Evolutionary conservation across 1,140 invertebrate genomes (phyloP).

Genomic region (Aethina tumida): DNA sequence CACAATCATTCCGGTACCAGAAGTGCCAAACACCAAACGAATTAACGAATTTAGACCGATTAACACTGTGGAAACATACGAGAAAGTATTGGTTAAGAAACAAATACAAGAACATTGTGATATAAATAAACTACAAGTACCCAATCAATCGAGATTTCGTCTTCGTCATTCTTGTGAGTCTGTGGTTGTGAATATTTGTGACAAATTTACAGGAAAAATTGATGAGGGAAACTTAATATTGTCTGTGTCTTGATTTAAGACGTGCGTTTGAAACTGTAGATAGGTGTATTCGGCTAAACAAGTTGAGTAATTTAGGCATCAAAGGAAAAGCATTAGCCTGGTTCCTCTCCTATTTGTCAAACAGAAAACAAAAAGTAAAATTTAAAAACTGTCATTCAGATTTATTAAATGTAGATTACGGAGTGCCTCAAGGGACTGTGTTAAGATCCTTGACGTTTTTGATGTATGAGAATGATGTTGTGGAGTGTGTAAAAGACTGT

Average conservation of each 20-base stretch:
- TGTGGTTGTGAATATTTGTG: neutral
- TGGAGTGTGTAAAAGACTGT: no score
- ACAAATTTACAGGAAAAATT: neutral
- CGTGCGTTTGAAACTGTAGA: constrained; percentile 15
- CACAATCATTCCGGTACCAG: constrained; percentile 7
- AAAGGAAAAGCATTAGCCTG: no score
- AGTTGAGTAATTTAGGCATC: no score
- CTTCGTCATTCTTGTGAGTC: constrained; percentile 7
- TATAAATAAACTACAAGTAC: constrained; percentile 8
- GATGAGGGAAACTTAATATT: constrained; percentile 6
- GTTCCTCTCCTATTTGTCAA: no score
- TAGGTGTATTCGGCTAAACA: constrained; percentile 5
- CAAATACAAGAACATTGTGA: constrained; percentile 8
- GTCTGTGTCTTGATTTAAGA: constrained; percentile 14
- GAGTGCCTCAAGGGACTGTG: no score
- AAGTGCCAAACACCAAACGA: constrained; percentile 6
- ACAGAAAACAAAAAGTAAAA: no score
- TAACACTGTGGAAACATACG: constrained; percentile 8
- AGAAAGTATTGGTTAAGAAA: constrained; percentile 13
- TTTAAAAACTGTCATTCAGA: no score
- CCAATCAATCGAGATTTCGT: constrained; percentile 10
- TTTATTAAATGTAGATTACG: no score
- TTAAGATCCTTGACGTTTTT: no score
- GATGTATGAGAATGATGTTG: no score
- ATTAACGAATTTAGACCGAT: constrained; percentile 9